These are phyloP conservation scores for Trachelus stipa DNA, from an alignment of 2,888 invertebrate genomes.

Conservation along the genomic window DNA sequence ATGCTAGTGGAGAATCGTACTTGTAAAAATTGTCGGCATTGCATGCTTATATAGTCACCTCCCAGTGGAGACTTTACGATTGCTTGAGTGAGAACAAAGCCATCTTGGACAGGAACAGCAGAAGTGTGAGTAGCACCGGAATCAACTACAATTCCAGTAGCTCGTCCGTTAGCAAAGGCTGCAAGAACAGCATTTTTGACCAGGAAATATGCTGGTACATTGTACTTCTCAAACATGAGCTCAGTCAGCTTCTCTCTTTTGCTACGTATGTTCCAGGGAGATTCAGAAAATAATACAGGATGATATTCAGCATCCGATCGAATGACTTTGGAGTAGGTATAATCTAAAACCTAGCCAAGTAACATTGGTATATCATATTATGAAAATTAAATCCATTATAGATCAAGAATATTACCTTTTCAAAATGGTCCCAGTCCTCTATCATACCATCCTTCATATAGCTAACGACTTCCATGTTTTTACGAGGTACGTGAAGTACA, in stretches of 20 bases:
- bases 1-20: constrained; percentile 43
- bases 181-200: constrained; percentile 98
- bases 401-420: constrained; percentile 75
- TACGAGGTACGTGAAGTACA: constrained; percentile 89
- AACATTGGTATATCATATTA: neutral
- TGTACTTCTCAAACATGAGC: constrained; percentile 98
- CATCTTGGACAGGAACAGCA: constrained; percentile 96
- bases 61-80: constrained; percentile 96
- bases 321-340: constrained; percentile 93
- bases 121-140: constrained; percentile 98
- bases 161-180: constrained; percentile 95
- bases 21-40: constrained; percentile 76
- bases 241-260: constrained; percentile 96
- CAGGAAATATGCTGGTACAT: constrained; percentile 97
- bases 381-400: neutral
- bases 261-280: constrained; percentile 93
- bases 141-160: constrained; percentile 91
- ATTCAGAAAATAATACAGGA: constrained; percentile 97
- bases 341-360: constrained; percentile 74
- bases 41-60: constrained; percentile 92
- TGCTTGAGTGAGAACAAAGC: constrained; percentile 94
- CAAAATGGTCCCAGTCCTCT: constrained; percentile 99
- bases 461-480: constrained; percentile 87
- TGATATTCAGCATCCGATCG: constrained; percentile 95
- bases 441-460: constrained; percentile 99